Evolutionary conservation across 2,113 vertebrate genomes (phyloP), one percentile per base, ranked within the genome.

Genomic region (Oncorhynchus tshawytscha): DNA sequence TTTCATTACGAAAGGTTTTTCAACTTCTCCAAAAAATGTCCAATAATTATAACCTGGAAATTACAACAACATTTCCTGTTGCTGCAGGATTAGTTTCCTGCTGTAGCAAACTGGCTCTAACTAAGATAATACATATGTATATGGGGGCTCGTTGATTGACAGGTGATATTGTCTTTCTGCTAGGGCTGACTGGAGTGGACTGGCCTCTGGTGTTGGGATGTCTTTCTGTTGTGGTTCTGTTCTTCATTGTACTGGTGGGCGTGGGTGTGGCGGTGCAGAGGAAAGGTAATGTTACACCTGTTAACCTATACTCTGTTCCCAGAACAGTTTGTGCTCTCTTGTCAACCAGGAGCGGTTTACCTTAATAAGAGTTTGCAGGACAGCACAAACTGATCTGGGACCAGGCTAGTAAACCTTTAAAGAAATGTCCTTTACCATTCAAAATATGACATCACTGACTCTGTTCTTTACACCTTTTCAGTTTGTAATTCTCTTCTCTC

Each of bases 121-220:
- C 2, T 45, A 45, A 45, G 39, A 45, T 45, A 45, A 2, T 39
- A 39, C 8, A 0, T 15, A 3, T 16, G 51, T 18, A 18, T 54
- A 18, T 5, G 51, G 3, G 4, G 4, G 51, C 51, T 54, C 15
- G 16, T 54, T 13, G 51, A 18, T 54, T 54, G 51, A 54, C 51
- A 54, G 15, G 12, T 54, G 8, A 45, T 45, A 16, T 62, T 76
- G n/a, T 79, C 31, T 77, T 24, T 66, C n/a, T 71, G 15, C n/a
- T 70, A 85, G 82, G 60, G 54, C 12, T 18, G 1, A 8, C 77
- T 49, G 76, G 24, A 57, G 75, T 89, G 54, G 91, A 94, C 59
- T 91, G 90, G 92, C 87, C 92, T n/a, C 80, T 94, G 1, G 24
- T 92, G 0, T 16, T 89, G 24, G 93, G 93, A 48, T 91, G 83